phyloP scores from a whole-genome alignment of 2,113 vertebrate species.

The Sitta europaea region DNA sequence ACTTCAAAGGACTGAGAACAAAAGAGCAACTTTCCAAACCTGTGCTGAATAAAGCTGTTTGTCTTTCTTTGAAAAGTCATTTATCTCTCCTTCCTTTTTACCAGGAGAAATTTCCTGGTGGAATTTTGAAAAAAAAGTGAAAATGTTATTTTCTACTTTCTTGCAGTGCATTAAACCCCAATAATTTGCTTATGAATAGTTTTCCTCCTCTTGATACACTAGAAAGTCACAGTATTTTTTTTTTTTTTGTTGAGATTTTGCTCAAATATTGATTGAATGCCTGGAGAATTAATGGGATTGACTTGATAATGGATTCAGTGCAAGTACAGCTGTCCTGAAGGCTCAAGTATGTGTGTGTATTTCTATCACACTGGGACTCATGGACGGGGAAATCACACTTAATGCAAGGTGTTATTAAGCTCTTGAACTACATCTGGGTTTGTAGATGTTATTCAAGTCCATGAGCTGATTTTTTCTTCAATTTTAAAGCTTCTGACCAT shows the following conservation, averaged over 20 bases:
- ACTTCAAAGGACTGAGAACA: not conserved
- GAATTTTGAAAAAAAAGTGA: not conserved
- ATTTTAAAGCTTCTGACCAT: not conserved
- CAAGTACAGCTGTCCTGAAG: not conserved
- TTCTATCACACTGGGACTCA: not conserved
- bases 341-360: not conserved
- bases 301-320: not conserved
- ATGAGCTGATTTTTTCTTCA: not conserved
- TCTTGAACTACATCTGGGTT: not conserved
- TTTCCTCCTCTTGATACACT: not conserved
- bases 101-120: not conserved
- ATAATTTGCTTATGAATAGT: not conserved
- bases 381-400: not conserved
- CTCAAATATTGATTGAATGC: not conserved
- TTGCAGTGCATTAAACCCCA: not conserved
- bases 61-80: not conserved
- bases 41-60: conserved; percentile 3
- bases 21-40: not conserved
- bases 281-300: not conserved
- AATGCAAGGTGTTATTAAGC: not conserved
- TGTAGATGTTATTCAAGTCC: not conserved
- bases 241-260: not conserved
- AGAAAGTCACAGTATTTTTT: not conserved
- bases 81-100: not conserved
- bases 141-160: not conserved